phyloP scores from a whole-genome alignment of 2,797 vertebrate genomes.

The Dromococcyx pavoninus region DNA sequence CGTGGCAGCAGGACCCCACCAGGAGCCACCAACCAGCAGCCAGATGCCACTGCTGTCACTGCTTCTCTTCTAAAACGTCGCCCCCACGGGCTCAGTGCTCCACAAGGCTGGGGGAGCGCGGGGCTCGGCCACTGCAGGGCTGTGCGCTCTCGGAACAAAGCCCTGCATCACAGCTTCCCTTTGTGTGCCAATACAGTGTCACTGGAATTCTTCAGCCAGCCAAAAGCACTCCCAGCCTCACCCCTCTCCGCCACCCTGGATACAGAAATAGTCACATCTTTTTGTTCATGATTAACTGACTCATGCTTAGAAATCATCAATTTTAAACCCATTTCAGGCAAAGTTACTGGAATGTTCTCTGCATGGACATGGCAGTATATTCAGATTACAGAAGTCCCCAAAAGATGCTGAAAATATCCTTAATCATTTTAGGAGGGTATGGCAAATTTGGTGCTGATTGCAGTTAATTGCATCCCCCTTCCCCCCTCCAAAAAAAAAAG shows the following conservation, averaged over 20 bases:
- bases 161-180: background rate
- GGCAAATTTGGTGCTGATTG: conserved; percentile 64
- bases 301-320: conserved; percentile 55
- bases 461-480: conserved; percentile 61
- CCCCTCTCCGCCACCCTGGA: conserved; percentile 8
- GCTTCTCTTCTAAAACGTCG: background rate
- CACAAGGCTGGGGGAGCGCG: background rate
- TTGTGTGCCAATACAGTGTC: background rate
- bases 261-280: conserved; percentile 54
- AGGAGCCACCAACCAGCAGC: background rate
- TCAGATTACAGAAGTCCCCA: conserved; percentile 30
- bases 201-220: conserved; percentile 16
- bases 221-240: background rate
- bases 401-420: conserved; percentile 53
- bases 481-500: conserved; percentile 26
- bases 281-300: conserved; percentile 60
- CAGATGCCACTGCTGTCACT: background rate
- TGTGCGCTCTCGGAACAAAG: background rate
- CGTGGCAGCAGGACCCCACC: background rate
- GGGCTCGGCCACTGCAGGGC: background rate
- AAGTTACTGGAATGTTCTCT: conserved; percentile 54
- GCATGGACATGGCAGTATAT: background rate
- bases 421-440: conserved; percentile 40
- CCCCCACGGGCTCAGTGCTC: background rate
- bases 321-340: conserved; percentile 56